These are phyloP conservation scores for Philaethria dido DNA, from an alignment of 2,888 invertebrate genomes.

Conservation along the genomic window DNA sequence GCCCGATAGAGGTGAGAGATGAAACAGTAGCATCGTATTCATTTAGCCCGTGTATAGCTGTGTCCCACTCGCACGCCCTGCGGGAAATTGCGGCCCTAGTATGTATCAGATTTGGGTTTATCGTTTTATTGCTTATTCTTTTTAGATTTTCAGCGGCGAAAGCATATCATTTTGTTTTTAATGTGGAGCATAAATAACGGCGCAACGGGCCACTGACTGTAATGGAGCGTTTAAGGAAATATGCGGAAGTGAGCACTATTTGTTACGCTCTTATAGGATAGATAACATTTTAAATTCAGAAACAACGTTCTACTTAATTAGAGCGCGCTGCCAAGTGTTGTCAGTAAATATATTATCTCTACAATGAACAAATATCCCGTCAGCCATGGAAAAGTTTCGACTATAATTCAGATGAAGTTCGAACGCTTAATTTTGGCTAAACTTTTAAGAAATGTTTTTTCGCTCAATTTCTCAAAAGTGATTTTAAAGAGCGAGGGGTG, in stretches of 20 bases:
- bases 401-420: slow-evolving; percentile 45
- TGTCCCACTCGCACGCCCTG: slow-evolving; percentile 74
- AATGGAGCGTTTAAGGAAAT: slow-evolving; percentile 75
- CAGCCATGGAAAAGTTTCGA: slow-evolving; percentile 20
- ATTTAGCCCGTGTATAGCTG: slow-evolving; percentile 77
- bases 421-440: slow-evolving; percentile 49
- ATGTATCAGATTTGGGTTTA: slow-evolving; percentile 84
- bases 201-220: slow-evolving; percentile 75
- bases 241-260: slow-evolving; percentile 72
- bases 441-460: slow-evolving; percentile 61
- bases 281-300: slow-evolving; percentile 45
- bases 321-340: slow-evolving; percentile 43
- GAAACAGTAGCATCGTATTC: slow-evolving; percentile 83
- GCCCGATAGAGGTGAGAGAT: slow-evolving; percentile 83
- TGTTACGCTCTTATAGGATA: slow-evolving; percentile 52
- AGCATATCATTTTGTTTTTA: slow-evolving; percentile 84
- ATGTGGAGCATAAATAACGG: slow-evolving; percentile 79
- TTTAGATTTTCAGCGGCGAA: slow-evolving; percentile 83
- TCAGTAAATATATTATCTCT: slow-evolving; percentile 38
- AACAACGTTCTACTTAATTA: slow-evolving; percentile 49
- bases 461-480: slow-evolving; percentile 73
- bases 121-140: slow-evolving; percentile 85
- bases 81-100: slow-evolving; percentile 78
- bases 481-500: slow-evolving; percentile 76
- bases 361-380: slow-evolving; percentile 41